Evolutionary conservation across 2,797 vertebrate species (phyloP), one percentile per base, ranked within the genome.

Genomic region (Buphagus erythrorhynchus): DNA sequence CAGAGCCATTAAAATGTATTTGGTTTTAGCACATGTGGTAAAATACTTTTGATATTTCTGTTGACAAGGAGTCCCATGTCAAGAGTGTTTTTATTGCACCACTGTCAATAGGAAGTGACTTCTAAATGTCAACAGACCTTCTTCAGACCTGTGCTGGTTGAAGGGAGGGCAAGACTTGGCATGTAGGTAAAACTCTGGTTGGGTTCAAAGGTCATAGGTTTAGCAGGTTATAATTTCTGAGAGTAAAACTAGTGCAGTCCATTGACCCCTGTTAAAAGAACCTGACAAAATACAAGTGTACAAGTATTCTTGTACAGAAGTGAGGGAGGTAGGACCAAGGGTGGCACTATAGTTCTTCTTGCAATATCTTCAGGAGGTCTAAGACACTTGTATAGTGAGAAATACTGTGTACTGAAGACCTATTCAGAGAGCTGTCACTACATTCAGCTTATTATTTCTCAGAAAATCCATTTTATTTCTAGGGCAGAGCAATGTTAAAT

Each of bases 141-240:
- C 85, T 88, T 83, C 87, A 69, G 49, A 46, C 33, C 68, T 87
- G 20, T n/a, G 13, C 49, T 85, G 55, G 36, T 51, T 68, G 69
- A 43, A 59, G 25, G 33, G 51, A 91, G 16, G n/a, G 78, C 71
- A 90, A n/a, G 80, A 69, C 49, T 88, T 93, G 82, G 33, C 83
- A 52, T 33, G 51, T 78, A 48, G 61, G 40, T 13, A 8, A 82
- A 68, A 52, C 66, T 87, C n/a, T 33, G 74, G 73, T n/a, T 59
- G 52, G 33, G 81, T 95, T 86, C 11, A 4, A 62, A 95, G 74
- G 78, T 98, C 19, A 88, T 87, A 98, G 97, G 93, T 97, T 97
- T 97, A 97, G 96, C 95, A 96, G 97, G 97, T 96, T 98, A 97
- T 92, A 94, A 76, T 95, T 96, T 96, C 93, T 79, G 36, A 57